Evolutionary conservation across 1,140 invertebrate genomes (phyloP), one percentile per base, ranked within the genome.

Genomic region (Tachypleus tridentatus): DNA sequence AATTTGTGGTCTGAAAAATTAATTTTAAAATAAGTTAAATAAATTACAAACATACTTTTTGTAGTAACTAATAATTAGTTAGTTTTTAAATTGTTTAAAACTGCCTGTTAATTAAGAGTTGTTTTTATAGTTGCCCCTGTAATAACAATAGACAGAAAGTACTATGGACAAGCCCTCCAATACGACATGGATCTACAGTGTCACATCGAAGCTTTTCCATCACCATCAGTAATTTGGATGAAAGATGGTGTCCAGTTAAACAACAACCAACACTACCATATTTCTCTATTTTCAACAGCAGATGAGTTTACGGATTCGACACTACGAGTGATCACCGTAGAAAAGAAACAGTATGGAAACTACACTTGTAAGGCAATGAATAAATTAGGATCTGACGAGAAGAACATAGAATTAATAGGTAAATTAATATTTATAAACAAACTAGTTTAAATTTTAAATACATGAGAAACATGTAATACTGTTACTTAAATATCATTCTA

Each of bases 151-250:
- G 60, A 64, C n/a, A 59, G 87, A 58, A 88, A 88, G 0, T 80
- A 88, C 9, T 78, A 93, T 29, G 88, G 88, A 47, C 86, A 95
- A 81, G 91, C 91, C 4, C 76, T 94, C 4, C 89, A 92, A 74
- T 94, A 91, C 71, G 89, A 94, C 70, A 92, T 92, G 87, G 91
- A 95, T 73, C 74, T 96, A 64, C 89, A 93, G 72, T 96, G 92
- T 73, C 89, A 92, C 72, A 86, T 95, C 3, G 90, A 93, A 77
- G 91, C 91, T 0, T 95, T 93, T 77, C 92, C 92, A 6, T 88
- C 88, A 11, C 90, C 91, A 4, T 87, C 88, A 1, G 90, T 94
- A 63, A 80, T 83, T 4, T 96, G 92, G 92, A 74, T 88, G 4
- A 93, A 93, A 75, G 88, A 92, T 70, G 86, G 86, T 5, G 50